These are phyloP conservation scores for Cairina moschata DNA, from an alignment of 2,113 vertebrate species.

Conservation along the genomic window DNA sequence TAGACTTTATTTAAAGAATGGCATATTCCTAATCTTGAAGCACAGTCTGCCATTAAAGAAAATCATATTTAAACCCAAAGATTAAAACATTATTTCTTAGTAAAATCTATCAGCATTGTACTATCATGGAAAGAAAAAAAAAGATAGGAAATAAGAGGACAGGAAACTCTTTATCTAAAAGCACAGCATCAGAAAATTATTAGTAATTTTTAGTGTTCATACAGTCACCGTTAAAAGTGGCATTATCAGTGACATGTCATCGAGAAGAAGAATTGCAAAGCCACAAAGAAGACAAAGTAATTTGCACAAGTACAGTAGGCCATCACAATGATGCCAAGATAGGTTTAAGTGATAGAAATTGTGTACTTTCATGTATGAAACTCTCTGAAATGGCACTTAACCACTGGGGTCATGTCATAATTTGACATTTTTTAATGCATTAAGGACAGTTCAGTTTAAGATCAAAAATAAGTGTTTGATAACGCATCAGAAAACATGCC, in stretches of 20 bases:
- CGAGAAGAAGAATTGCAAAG: slow-evolving; percentile 60
- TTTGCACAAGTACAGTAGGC: slow-evolving; percentile 65
- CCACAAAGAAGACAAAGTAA: slow-evolving; percentile 65
- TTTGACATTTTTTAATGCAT: slow-evolving; percentile 5
- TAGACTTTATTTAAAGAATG: slow-evolving; percentile 29
- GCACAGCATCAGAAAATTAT: slow-evolving; percentile 58
- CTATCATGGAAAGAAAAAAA: neutral
- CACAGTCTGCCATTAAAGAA: slow-evolving; percentile 3
- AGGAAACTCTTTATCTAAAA: slow-evolving; percentile 26
- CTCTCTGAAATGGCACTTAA: neutral
- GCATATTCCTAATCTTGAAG: slow-evolving; percentile 26
- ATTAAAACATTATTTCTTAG: slow-evolving; percentile 20
- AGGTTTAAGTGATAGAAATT: slow-evolving; percentile 48
- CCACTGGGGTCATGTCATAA: neutral
- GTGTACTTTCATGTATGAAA: neutral
- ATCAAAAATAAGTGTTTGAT: neutral
- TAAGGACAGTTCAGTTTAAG: neutral
- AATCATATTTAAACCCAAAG: slow-evolving; percentile 11
- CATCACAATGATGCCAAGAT: slow-evolving; percentile 49
- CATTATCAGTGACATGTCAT: slow-evolving; percentile 67
- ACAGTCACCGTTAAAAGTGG: slow-evolving; percentile 64
- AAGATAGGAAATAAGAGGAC: neutral
- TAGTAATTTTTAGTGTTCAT: slow-evolving; percentile 53
- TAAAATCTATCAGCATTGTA: slow-evolving; percentile 48
- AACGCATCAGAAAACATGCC: neutral